A percentile compares a stretch with the other conserved stretches of the same genome.
These are phyloP conservation scores for Genyomyrus donnyi DNA, from an alignment of 2,113 vertebrate genomes.

Conservation along the genomic window DNA sequence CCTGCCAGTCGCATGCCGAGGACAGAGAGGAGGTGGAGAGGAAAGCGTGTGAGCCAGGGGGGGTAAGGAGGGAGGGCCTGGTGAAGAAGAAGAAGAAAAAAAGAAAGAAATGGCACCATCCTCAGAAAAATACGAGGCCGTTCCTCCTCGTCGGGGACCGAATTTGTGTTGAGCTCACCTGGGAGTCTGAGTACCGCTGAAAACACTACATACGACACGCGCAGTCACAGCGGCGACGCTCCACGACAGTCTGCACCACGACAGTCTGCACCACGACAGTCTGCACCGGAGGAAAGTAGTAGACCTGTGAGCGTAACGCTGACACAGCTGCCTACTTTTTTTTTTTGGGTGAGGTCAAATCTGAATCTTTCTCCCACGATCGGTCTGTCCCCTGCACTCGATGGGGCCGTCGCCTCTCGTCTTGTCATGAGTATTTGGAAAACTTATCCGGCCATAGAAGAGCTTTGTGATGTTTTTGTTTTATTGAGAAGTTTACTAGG, in stretches of 20 bases:
- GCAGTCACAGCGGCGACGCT: conserved; percentile 20
- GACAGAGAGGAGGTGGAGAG: conserved; percentile 8
- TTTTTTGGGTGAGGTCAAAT: conserved; percentile 48
- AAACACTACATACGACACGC: conserved; percentile 10
- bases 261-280: conserved; percentile 34
- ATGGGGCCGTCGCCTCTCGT: conserved; percentile 25
- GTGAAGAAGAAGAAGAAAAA: background rate
- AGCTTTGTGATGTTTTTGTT: conserved; percentile 38
- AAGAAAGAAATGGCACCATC: background rate
- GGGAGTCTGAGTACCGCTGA: conserved; percentile 16
- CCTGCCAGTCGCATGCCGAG: conserved; percentile 18
- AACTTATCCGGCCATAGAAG: conserved; percentile 43
- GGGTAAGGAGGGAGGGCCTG: background rate
- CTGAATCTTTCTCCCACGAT: conserved; percentile 21
- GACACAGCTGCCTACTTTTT: conserved; percentile 63
- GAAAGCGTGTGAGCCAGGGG: conserved; percentile 10
- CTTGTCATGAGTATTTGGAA: conserved; percentile 28
- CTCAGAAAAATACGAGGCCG: conserved; percentile 44
- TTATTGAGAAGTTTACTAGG: conserved; percentile 10
- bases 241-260: conserved; percentile 40
- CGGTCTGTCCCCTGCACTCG: conserved; percentile 33
- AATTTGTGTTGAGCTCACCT: conserved; percentile 41
- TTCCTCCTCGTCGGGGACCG: conserved; percentile 50
- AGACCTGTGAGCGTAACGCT: conserved; percentile 55
- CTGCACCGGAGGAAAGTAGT: conserved; percentile 53